Conservation (phyloP, 2,888 invertebrate genomes). For the Xestia rhomboidea region DNA sequence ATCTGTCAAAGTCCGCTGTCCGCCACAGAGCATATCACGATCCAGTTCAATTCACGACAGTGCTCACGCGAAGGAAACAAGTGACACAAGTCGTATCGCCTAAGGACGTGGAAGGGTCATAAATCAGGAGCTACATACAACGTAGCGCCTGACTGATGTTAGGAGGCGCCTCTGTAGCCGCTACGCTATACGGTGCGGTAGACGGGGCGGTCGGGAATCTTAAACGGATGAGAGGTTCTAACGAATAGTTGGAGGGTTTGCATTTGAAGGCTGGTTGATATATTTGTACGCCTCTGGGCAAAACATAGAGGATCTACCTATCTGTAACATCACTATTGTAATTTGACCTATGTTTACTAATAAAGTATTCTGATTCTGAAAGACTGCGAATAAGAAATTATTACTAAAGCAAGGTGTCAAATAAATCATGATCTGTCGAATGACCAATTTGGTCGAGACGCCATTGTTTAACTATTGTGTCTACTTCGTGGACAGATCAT, state of each 20-base stretch:
- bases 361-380: too few relatives aligned
- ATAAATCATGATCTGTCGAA: too few relatives aligned
- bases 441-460: too few relatives aligned
- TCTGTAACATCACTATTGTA: too few relatives aligned
- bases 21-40: too few relatives aligned
- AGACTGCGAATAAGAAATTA: not conserved
- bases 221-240: conserved; percentile 12
- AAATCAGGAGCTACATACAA: conserved; percentile 11
- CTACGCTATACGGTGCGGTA: not conserved
- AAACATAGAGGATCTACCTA: too few relatives aligned
- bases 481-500: too few relatives aligned
- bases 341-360: too few relatives aligned
- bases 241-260: conserved; percentile 1
- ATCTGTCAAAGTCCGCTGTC: too few relatives aligned
- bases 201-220: conserved; percentile 12
- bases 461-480: too few relatives aligned
- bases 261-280: conserved; percentile 1
- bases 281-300: too few relatives aligned
- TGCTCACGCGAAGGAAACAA: not conserved
- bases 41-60: not conserved
- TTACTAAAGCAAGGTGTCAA: not conserved
- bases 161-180: not conserved
- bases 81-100: not conserved
- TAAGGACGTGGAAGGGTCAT: not conserved
- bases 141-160: conserved; percentile 24